Conservation (phyloP, 2,113 vertebrate genomes). For the Heloderma charlesbogerti region DNA sequence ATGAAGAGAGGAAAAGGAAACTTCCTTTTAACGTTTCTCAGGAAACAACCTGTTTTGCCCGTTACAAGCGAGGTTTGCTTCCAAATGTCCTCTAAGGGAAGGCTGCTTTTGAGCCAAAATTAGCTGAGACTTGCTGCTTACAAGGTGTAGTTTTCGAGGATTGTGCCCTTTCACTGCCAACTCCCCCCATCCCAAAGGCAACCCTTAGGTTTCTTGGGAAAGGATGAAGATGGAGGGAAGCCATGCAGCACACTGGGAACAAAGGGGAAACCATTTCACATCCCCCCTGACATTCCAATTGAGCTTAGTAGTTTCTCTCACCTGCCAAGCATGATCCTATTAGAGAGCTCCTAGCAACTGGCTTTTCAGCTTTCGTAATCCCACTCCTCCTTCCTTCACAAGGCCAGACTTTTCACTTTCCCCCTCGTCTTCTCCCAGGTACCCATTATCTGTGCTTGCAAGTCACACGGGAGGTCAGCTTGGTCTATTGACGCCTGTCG, state of each 20-base stretch:
- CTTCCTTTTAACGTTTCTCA: not conserved
- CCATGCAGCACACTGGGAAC: not conserved
- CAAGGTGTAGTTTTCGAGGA: not conserved
- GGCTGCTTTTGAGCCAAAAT: not conserved
- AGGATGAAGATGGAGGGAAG: accelerated
- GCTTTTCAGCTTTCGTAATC: accelerated
- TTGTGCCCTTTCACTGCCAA: not conserved
- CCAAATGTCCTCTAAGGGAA: not conserved
- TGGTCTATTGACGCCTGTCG: not conserved
- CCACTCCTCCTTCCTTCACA: not conserved
- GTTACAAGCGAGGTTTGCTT: not conserved
- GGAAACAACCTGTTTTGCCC: not conserved
- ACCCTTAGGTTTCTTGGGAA: not conserved
- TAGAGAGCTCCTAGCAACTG: not conserved
- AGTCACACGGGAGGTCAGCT: not conserved
- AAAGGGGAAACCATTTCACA: not conserved
- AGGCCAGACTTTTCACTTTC: not conserved
- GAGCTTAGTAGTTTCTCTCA: not conserved
- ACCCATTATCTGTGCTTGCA: conserved; percentile 19
- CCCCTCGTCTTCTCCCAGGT: not conserved
- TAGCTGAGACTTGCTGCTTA: not conserved
- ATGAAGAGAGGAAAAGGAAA: not conserved
- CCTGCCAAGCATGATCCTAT: not conserved
- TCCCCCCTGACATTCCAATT: not conserved
- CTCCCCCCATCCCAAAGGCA: not conserved